Evolutionary conservation across 2,888 invertebrate genomes (phyloP).

Genomic region (Rhamphomyia laevipes): DNA sequence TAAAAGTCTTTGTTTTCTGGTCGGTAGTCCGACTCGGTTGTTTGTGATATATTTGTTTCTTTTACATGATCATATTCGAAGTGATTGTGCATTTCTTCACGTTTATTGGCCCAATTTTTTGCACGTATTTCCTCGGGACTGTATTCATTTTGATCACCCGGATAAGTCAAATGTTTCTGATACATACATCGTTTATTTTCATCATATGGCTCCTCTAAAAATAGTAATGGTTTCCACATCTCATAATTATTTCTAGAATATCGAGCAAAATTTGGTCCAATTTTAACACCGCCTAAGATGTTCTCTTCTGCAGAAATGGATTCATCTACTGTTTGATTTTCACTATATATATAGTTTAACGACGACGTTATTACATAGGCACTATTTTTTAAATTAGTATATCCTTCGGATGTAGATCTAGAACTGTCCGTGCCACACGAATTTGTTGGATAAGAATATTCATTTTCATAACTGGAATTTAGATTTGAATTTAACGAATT

Average conservation of each 20-base stretch:
- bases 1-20: not conserved
- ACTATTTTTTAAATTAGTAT: conserved; percentile 16
- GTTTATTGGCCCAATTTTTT: conserved; percentile 20
- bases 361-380: conserved; percentile 15
- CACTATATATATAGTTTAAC: conserved; percentile 14
- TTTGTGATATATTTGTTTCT: not conserved
- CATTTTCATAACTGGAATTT: not conserved
- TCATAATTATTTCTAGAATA: conserved; percentile 34
- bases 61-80: not conserved
- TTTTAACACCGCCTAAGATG: conserved; percentile 23
- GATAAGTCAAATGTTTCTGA: conserved; percentile 32
- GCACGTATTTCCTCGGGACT: conserved; percentile 35
- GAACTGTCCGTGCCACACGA: not conserved
- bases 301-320: conserved; percentile 6
- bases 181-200: conserved; percentile 33
- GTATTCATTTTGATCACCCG: conserved; percentile 30
- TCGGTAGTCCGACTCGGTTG: not conserved
- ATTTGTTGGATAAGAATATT: not conserved
- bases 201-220: conserved; percentile 35
- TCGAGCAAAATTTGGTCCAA: conserved; percentile 31
- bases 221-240: conserved; percentile 35
- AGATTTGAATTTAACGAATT: conserved; percentile 1
- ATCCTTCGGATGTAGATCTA: conserved; percentile 5
- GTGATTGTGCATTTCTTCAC: not conserved
- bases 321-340: conserved; percentile 6